Percentiles rank a stretch among this genome's conserved stretches.
phyloP scores from a whole-genome alignment of 2,113 vertebrate genomes.

The Galeopterus variegatus region DNA sequence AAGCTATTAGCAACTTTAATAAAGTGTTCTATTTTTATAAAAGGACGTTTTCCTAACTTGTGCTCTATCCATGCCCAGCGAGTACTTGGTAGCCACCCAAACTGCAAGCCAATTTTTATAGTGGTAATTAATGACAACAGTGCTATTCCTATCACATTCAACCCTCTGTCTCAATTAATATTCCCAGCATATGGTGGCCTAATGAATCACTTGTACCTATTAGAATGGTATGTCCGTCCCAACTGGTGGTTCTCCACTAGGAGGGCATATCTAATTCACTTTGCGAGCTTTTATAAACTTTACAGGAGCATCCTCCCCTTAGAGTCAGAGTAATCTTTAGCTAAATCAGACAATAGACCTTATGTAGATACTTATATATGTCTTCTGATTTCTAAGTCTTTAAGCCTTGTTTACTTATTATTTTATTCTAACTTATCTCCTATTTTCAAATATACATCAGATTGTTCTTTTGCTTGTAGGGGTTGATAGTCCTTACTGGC shows the following conservation, averaged over 20 bases:
- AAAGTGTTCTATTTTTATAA: constrained; percentile 65
- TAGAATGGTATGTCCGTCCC: constrained; percentile 48
- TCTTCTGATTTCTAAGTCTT: constrained; percentile 32
- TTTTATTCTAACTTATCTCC: constrained; percentile 33
- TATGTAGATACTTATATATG: background rate
- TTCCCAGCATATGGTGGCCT: constrained; percentile 7
- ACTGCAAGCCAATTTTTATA: constrained; percentile 55
- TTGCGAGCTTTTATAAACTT: background rate
- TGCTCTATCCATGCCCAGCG: background rate
- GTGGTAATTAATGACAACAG: constrained; percentile 65
- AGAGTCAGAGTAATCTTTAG: background rate
- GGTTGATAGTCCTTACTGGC: background rate
- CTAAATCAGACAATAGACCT: constrained; percentile 7
- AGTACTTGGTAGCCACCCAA: constrained; percentile 55
- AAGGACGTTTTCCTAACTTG: constrained; percentile 53
- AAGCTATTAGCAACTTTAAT: constrained; percentile 55
- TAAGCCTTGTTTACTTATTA: background rate
- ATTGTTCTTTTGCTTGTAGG: constrained; percentile 20
- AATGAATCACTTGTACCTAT: constrained; percentile 68
- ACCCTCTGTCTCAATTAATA: constrained; percentile 57
- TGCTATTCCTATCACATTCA: constrained; percentile 50
- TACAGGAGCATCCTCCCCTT: background rate
- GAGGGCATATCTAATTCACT: background rate
- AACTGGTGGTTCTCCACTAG: constrained; percentile 37
- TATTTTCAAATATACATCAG: constrained; percentile 19